phyloP scores from a whole-genome alignment of 2,113 vertebrate species.

The Mellivora capensis region DNA sequence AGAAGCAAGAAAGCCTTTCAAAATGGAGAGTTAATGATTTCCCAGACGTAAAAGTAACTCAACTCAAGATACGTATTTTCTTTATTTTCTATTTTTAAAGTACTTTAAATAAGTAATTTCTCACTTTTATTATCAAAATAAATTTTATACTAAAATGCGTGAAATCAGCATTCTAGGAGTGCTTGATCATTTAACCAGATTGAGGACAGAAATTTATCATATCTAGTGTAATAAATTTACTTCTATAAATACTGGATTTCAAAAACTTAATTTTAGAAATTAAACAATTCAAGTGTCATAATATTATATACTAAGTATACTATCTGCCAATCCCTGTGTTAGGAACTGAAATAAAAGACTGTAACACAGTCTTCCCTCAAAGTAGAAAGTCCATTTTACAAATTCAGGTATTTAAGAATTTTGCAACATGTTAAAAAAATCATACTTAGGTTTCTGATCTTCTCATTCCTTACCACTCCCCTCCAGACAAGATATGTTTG shows the following conservation, averaged over 20 bases:
- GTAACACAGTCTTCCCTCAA: neutral
- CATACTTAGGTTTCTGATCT: neutral
- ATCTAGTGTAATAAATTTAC: neutral
- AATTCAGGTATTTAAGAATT: slow-evolving; percentile 15
- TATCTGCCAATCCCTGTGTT: neutral
- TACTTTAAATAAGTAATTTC: neutral
- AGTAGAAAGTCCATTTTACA: neutral
- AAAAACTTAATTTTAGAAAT: neutral
- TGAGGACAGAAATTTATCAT: neutral
- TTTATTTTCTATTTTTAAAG: neutral
- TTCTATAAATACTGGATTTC: slow-evolving; percentile 3
- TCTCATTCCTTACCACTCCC: neutral
- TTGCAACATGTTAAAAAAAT: neutral
- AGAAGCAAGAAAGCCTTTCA: neutral
- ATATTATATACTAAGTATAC: neutral
- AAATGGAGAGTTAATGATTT: neutral
- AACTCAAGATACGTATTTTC: neutral
- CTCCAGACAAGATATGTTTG: neutral
- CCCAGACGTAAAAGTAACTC: neutral
- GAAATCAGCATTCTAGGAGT: neutral
- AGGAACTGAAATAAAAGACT: neutral
- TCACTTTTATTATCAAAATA: neutral
- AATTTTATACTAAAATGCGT: slow-evolving; percentile 1
- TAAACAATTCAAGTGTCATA: neutral
- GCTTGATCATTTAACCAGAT: neutral